phyloP scores from a whole-genome alignment of 2,113 vertebrate genomes.

The Chelonoidis abingdonii region DNA sequence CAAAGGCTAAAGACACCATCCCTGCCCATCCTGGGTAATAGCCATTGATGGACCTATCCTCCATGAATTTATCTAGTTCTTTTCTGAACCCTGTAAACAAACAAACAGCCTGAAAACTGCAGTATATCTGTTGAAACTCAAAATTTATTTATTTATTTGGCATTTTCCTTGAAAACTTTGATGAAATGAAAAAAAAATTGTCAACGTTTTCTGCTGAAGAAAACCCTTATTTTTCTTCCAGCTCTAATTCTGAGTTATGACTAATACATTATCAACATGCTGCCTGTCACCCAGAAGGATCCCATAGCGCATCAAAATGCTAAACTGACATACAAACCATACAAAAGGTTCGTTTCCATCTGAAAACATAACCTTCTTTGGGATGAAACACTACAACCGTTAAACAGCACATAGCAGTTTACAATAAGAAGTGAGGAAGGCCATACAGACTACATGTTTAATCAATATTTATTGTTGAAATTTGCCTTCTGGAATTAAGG shows the following conservation, averaged over 20 bases:
- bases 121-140: too few relatives aligned
- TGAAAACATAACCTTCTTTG: background rate
- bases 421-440: background rate
- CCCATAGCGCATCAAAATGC: background rate
- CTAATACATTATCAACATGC: background rate
- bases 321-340: background rate
- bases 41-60: too few relatives aligned
- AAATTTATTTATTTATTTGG: too few relatives aligned
- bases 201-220: too few relatives aligned
- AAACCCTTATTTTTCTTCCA: too few relatives aligned
- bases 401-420: background rate
- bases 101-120: too few relatives aligned
- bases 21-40: too few relatives aligned
- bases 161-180: too few relatives aligned
- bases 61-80: too few relatives aligned
- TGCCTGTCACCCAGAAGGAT: background rate
- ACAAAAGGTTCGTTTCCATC: background rate
- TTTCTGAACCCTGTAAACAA: too few relatives aligned
- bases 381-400: background rate
- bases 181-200: background rate
- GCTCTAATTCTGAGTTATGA: too few relatives aligned
- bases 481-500: background rate
- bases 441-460: background rate
- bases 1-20: too few relatives aligned
- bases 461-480: background rate